Conservation (phyloP, 2,113 vertebrate genomes). For the Dasyornis broadbenti region DNA sequence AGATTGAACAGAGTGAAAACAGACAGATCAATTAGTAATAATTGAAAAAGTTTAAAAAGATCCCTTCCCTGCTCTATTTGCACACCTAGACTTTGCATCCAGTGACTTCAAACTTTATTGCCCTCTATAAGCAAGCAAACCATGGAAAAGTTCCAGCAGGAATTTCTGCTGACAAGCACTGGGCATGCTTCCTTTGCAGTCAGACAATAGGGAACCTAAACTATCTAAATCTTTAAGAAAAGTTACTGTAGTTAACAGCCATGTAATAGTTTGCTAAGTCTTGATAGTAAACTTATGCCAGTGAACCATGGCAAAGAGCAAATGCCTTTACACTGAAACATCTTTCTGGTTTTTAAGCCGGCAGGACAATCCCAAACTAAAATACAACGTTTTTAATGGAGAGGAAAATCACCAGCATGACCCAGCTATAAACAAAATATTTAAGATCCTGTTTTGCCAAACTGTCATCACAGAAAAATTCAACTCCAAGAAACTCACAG, state of each 20-base stretch:
- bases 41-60: not conserved
- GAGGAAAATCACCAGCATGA: not conserved
- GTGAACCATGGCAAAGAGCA: not conserved
- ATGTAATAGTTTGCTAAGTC: not conserved
- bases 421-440: not conserved
- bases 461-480: not conserved
- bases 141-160: not conserved
- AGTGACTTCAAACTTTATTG: not conserved
- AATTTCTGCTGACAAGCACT: not conserved
- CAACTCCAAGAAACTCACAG: slow-evolving; percentile 54
- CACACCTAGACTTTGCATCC: not conserved
- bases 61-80: not conserved
- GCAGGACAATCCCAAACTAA: not conserved
- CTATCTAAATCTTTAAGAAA: not conserved
- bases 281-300: not conserved
- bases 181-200: not conserved
- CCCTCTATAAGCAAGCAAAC: not conserved
- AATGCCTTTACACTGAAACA: not conserved
- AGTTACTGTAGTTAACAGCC: not conserved
- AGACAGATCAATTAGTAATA: not conserved
- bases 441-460: not conserved
- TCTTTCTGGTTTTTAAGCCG: not conserved
- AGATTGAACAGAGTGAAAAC: not conserved
- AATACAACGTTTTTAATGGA: not conserved
- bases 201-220: not conserved